A percentile compares a stretch with the other conserved stretches of the same genome.
These are phyloP conservation scores for Drosophila quadrilineata DNA, from an alignment of 1,140 invertebrate genomes.

Conservation along the genomic window DNA sequence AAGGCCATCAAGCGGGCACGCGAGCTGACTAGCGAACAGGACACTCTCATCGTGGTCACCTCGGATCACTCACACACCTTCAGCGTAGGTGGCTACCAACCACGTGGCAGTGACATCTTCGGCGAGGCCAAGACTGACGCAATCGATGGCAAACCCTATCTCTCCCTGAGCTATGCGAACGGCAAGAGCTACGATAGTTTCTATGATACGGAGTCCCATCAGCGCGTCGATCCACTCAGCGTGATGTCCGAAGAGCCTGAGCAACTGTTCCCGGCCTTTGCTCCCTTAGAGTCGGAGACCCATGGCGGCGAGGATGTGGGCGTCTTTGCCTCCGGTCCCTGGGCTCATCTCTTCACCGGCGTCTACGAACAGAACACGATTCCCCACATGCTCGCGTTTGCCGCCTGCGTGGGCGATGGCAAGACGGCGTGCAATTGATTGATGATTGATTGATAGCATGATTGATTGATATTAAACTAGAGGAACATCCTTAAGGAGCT, in stretches of 20 bases:
- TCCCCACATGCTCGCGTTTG: constrained; percentile 88
- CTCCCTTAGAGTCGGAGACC: constrained; percentile 83
- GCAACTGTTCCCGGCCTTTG: constrained; percentile 82
- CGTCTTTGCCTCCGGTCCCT: constrained; percentile 85
- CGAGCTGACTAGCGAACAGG: constrained; percentile 82
- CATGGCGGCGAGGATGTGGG: constrained; percentile 88
- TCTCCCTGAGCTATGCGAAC: constrained; percentile 88
- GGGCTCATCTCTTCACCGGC: constrained; percentile 88
- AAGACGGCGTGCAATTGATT: constrained; percentile 65
- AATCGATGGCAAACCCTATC: constrained; percentile 83
- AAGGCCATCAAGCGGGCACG: constrained; percentile 83
- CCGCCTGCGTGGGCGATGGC: constrained; percentile 83
- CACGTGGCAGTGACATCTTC: constrained; percentile 82
- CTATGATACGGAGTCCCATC: constrained; percentile 47
- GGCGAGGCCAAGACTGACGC: constrained; percentile 73
- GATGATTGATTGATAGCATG: constrained; percentile 13
- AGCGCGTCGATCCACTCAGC: constrained; percentile 58
- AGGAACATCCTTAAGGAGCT: background rate
- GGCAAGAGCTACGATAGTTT: constrained; percentile 83
- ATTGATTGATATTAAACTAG: constrained; percentile 29
- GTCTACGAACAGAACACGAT: constrained; percentile 91
- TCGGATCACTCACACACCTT: constrained; percentile 88
- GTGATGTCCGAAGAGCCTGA: constrained; percentile 14
- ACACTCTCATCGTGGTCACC: constrained; percentile 87
- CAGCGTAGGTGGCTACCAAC: constrained; percentile 85